These are phyloP conservation scores for Teleopsis dalmanni DNA, from an alignment of 1,140 invertebrate genomes.

Conservation along the genomic window DNA sequence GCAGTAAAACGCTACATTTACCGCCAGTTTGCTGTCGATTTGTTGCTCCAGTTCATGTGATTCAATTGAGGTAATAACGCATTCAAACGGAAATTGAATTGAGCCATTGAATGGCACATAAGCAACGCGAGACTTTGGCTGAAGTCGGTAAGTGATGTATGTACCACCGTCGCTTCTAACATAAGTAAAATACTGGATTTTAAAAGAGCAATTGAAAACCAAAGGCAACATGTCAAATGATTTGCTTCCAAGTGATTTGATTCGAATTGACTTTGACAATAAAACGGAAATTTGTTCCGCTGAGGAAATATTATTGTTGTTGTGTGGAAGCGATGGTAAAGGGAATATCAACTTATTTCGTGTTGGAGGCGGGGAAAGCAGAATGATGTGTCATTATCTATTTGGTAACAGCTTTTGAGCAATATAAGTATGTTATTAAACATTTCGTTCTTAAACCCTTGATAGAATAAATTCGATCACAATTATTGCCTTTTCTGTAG, in stretches of 20 bases:
- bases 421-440: no score
- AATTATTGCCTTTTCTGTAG: no score
- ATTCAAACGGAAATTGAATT: constrained; percentile 42
- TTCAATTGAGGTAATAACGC: constrained; percentile 2
- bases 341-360: no score
- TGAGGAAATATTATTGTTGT: no score
- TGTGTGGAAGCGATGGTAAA: no score
- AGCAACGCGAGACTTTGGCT: neutral
- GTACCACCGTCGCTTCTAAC: neutral
- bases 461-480: no score
- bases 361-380: no score
- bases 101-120: constrained; percentile 18
- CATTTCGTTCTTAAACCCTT: no score
- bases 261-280: constrained; percentile 35
- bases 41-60: neutral
- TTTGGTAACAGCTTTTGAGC: no score
- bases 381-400: no score
- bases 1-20: constrained; percentile 9
- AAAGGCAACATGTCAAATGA: constrained; percentile 34
- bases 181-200: neutral
- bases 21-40: neutral
- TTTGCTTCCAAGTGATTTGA: constrained; percentile 43
- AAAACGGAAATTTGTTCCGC: constrained; percentile 9
- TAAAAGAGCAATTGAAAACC: neutral
- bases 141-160: neutral